Base-by-base conservation (phyloP, 1,140 invertebrate genomes). In the Magallana ariakensis region DNA sequence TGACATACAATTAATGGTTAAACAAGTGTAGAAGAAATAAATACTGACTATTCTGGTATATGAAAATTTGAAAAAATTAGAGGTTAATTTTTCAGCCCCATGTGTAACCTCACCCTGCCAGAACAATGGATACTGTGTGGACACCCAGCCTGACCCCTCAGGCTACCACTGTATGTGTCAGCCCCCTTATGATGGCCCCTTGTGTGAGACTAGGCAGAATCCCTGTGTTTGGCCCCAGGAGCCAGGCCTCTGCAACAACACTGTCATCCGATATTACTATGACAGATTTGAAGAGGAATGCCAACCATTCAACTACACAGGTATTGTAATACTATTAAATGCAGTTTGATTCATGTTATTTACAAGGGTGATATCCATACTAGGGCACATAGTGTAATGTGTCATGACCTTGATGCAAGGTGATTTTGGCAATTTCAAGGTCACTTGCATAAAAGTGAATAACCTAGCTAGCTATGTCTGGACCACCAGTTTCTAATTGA, bases 221-320 rank as follows among this genome's bases (percentile, higher is more conserved):
- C 93, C 93, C 15, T 93, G 92, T 89, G 90, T 92, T 5, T 92
- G 91, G 90, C 92, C 92, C 7, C 86, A 70, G 13, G 92, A 93
- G 1, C 86, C 87, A 16, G 93, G 93, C 3, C 87, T 87, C 70
- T 94, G 93, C 89, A 89, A 92, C 88, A 86, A 90, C 46, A 88
- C 89, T 53, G 85, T 93, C 3, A 62, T 85, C 1, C 62, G 92
- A 82, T 94, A 90, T 85, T 94, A 92, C 89, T 94, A 93, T 90
- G 92, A 94, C 82, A 90, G 90, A 56, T 85, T 91, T 84, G 85
- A 87, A 53, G 91, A 92, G 87, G 85, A 92, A 84, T 94, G 93
- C 89, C 87, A 88, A n/a, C 89, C 90, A 33, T 94, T 94, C 56
- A 93, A 90, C 46, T 93, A 90, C 70, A 91, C 92, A 84, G 93